A percentile compares a stretch with the other conserved stretches of the same genome.
phyloP scores from a whole-genome alignment of 1,140 invertebrate species.

The Drosophila equinoxialis region DNA sequence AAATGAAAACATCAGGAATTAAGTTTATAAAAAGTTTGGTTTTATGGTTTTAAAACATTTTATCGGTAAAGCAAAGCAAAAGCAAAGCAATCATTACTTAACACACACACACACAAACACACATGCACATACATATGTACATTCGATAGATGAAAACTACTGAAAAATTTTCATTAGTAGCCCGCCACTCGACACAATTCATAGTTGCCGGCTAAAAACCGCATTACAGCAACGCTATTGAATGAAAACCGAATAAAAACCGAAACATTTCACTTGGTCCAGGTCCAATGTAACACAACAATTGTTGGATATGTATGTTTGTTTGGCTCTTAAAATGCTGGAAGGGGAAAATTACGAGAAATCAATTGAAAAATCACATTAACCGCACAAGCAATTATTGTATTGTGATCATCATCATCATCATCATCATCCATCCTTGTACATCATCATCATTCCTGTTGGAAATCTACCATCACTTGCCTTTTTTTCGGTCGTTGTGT shows the following conservation, averaged over 20 bases:
- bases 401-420: conserved; percentile 51
- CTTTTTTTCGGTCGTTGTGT: neutral
- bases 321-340: too few species aligned
- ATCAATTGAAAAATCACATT: conserved; percentile 68
- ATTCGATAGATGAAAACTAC: neutral
- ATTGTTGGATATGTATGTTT: neutral
- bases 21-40: conserved; percentile 38
- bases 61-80: neutral
- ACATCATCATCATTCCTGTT: neutral
- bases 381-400: conserved; percentile 54
- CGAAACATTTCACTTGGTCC: conserved; percentile 5
- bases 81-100: neutral
- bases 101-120: neutral
- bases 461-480: neutral
- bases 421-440: conserved; percentile 16
- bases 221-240: neutral
- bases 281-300: conserved; percentile 8
- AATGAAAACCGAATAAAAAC: conserved; percentile 12
- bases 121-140: neutral
- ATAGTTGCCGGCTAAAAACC: conserved; percentile 32
- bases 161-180: conserved; percentile 9
- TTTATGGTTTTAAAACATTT: conserved; percentile 6
- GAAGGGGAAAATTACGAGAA: conserved; percentile 31
- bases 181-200: conserved; percentile 28
- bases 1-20: conserved; percentile 62